Evolutionary conservation across 2,797 vertebrate genomes (phyloP).

Genomic region (Sciurus carolinensis): DNA sequence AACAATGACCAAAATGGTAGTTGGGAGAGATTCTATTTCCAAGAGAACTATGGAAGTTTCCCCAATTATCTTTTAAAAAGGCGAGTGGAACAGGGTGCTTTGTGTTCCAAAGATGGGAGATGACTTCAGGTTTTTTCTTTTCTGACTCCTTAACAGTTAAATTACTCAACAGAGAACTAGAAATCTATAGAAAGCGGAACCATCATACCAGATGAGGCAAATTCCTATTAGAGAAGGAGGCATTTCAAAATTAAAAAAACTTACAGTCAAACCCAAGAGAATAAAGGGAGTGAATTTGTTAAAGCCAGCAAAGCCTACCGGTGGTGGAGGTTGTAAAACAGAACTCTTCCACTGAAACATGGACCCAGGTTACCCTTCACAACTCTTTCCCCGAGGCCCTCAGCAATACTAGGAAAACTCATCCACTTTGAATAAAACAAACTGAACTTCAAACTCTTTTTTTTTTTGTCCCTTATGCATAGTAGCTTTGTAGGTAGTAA

Average conservation of each 20-base stretch:
- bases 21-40: background rate
- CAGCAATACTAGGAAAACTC: background rate
- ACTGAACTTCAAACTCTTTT: background rate
- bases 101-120: background rate
- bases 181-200: background rate
- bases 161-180: background rate
- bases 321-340: background rate
- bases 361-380: background rate
- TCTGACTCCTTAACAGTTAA: background rate
- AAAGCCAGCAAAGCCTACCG: background rate
- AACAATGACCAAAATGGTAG: slow-evolving; percentile 5
- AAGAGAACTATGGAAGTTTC: slow-evolving; percentile 2
- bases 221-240: background rate
- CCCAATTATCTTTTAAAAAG: slow-evolving; percentile 32
- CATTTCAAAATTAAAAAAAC: slow-evolving; percentile 10
- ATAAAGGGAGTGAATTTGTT: background rate
- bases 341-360: background rate
- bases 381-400: background rate
- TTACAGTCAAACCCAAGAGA: slow-evolving; percentile 25
- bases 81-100: background rate
- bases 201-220: background rate
- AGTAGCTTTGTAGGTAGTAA: background rate
- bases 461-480: background rate
- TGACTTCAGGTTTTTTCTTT: background rate
- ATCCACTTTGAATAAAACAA: background rate